These are phyloP conservation scores for Porites lutea DNA, from an alignment of 64 coral and sea anemone species.

Conservation along the genomic window DNA sequence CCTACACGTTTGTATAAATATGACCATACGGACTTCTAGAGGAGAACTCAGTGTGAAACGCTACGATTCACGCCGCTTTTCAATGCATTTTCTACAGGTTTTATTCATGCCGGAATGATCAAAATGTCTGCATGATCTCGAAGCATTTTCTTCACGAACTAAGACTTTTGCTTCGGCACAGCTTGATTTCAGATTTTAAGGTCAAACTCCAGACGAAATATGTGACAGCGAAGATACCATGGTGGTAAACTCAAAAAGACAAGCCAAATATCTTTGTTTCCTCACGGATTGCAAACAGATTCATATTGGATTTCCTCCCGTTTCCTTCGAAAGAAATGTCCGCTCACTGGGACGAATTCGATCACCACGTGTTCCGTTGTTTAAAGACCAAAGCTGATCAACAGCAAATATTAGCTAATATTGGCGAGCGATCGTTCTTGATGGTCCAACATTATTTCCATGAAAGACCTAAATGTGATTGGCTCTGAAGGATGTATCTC, in stretches of 20 bases:
- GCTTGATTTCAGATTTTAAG: constrained; percentile 19
- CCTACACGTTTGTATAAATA: background rate
- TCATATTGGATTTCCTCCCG: background rate
- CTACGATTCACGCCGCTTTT: background rate
- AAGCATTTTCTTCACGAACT: background rate
- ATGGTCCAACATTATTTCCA: no score
- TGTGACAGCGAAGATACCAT: background rate
- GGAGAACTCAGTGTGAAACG: background rate
- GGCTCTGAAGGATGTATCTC: no score
- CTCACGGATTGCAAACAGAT: background rate
- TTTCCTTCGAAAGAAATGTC: no score
- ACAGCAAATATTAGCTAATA: background rate
- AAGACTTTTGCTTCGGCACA: background rate
- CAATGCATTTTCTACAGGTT: background rate
- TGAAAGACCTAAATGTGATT: no score
- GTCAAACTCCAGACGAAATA: constrained; percentile 7
- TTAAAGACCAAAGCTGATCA: background rate
- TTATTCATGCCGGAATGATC: constrained; percentile 14
- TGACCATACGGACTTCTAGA: background rate
- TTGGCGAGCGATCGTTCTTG: background rate
- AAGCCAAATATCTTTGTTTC: constrained; percentile 8
- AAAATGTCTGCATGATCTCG: constrained; percentile 6
- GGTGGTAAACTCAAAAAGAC: background rate
- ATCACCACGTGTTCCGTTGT: background rate
- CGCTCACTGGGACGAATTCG: background rate